A percentile compares a stretch with the other conserved stretches of the same genome.
Evolutionary conservation across 2,113 vertebrate genomes (phyloP).

Genomic region (Ptychochromis oligacanthus): DNA sequence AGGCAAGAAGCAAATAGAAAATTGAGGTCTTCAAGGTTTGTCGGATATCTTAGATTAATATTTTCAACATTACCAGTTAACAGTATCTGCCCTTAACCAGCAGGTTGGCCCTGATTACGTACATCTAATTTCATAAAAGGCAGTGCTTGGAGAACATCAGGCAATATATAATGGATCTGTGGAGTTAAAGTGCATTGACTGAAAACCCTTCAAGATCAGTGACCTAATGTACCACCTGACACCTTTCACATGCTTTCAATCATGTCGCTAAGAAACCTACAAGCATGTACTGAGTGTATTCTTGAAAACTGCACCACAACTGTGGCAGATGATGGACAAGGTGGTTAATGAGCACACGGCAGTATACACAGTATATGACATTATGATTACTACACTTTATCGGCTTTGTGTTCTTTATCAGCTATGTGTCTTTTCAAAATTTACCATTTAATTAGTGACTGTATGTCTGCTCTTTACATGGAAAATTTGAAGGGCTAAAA

Average conservation of each 20-base stretch:
- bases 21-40: background rate
- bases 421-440: background rate
- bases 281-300: background rate
- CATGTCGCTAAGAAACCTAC: background rate
- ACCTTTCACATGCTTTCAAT: background rate
- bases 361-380: background rate
- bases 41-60: too few relatives aligned
- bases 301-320: background rate
- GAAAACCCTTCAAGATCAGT: background rate
- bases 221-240: background rate
- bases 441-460: background rate
- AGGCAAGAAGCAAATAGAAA: background rate
- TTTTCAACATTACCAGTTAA: too few relatives aligned
- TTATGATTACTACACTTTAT: background rate
- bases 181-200: background rate
- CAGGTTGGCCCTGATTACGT: background rate
- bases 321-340: background rate
- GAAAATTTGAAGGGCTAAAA: background rate
- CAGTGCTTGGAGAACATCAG: background rate
- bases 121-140: background rate
- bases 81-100: background rate
- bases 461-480: background rate
- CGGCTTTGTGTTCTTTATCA: too few relatives aligned
- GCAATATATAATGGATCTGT: background rate
- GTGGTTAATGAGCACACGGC: background rate